These are phyloP conservation scores for Sander lucioperca DNA, from an alignment of 2,113 vertebrate species.

Conservation along the genomic window DNA sequence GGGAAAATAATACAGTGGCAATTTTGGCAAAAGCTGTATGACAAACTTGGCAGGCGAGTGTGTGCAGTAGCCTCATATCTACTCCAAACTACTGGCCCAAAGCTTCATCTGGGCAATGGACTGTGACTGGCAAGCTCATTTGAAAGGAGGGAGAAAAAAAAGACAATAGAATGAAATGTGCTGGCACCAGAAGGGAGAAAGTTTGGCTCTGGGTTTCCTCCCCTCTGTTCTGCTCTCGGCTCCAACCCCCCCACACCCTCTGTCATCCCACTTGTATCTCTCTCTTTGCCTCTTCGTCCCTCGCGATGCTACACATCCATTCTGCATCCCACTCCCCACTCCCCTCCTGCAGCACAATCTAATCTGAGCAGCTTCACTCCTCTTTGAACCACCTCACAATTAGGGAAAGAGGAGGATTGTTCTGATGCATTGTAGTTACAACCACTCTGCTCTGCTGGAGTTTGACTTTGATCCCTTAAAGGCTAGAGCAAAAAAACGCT, in stretches of 20 bases:
- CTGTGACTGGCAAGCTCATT: constrained; percentile 60
- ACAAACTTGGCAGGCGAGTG: constrained; percentile 54
- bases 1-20: constrained; percentile 61
- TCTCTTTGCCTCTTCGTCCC: constrained; percentile 24
- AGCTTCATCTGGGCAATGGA: constrained; percentile 68
- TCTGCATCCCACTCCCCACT: neutral
- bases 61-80: constrained; percentile 57
- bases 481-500: constrained; percentile 18
- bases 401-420: constrained; percentile 43
- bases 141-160: constrained; percentile 19
- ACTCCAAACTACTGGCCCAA: constrained; percentile 70
- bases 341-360: constrained; percentile 47
- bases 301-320: constrained; percentile 28
- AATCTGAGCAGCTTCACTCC: constrained; percentile 60
- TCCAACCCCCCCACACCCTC: constrained; percentile 29
- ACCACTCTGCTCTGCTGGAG: constrained; percentile 57
- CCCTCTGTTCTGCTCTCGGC: constrained; percentile 50
- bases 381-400: constrained; percentile 62
- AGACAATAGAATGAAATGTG: constrained; percentile 76
- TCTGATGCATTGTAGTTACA: constrained; percentile 46
- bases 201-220: constrained; percentile 60
- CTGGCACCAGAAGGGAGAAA: constrained; percentile 61
- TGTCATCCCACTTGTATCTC: constrained; percentile 49
- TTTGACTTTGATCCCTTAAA: constrained; percentile 67
- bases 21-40: constrained; percentile 56